Conservation (phyloP, 64 coral and sea anemone genomes). For the Acropora tenuis region DNA sequence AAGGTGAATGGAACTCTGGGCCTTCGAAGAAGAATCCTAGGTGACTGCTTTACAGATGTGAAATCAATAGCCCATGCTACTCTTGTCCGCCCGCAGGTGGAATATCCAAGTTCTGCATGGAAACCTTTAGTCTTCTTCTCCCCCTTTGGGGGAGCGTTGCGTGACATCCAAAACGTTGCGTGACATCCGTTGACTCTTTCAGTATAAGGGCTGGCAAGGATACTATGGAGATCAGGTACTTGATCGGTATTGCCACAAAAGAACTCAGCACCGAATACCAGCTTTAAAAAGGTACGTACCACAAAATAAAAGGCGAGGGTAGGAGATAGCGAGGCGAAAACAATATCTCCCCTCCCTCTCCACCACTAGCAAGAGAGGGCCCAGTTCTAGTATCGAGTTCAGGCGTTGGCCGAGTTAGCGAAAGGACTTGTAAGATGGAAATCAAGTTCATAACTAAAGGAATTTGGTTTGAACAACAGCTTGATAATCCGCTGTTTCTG, state of each 20-base stretch:
- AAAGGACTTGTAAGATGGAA: no score
- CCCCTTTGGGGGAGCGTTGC: no score
- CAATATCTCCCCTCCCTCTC: no score
- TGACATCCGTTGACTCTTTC: background rate
- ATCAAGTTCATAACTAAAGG: no score
- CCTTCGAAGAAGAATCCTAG: constrained; percentile 35
- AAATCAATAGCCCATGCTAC: constrained; percentile 14
- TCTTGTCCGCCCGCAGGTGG: constrained; percentile 25
- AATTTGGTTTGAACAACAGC: no score
- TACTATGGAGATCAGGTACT: constrained; percentile 85
- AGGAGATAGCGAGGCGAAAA: no score
- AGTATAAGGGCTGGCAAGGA: constrained; percentile 77
- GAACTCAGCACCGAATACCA: constrained; percentile 80
- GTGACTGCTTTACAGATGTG: background rate
- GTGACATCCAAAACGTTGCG: no score
- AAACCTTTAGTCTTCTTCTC: background rate
- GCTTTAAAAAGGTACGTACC: constrained; percentile 72
- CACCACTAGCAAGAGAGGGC: no score
- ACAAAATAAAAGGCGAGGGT: background rate
- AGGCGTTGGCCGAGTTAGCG: no score
- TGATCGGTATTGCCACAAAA: constrained; percentile 65
- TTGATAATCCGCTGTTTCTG: background rate
- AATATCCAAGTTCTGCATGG: constrained; percentile 59
- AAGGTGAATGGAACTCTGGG: constrained; percentile 18
- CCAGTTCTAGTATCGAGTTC: no score